phyloP scores from a whole-genome alignment of 2,113 vertebrate species.

The Raja brachyura region DNA sequence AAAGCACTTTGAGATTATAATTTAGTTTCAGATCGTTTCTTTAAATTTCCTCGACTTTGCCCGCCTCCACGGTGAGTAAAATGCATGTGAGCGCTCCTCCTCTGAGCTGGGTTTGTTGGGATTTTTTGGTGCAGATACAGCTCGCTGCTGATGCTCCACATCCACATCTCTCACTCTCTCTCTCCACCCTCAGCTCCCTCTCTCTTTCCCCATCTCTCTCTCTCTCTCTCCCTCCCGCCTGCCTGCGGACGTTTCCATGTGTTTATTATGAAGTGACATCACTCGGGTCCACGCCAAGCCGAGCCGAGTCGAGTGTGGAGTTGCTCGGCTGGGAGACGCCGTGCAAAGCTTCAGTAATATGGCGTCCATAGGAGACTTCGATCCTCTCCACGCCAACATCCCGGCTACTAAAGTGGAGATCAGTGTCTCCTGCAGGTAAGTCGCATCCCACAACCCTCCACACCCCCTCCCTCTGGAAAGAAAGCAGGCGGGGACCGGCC shows the following conservation, averaged over 20 bases:
- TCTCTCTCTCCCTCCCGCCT: no score
- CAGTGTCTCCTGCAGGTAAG: slow-evolving; percentile 90
- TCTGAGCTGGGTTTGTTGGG: slow-evolving; percentile 24
- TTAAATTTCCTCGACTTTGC: not conserved
- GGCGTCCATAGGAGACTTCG: slow-evolving; percentile 81
- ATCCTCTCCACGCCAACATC: slow-evolving; percentile 77
- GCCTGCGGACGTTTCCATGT: not conserved
- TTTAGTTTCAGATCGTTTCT: not conserved
- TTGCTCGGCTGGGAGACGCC: slow-evolving; percentile 41
- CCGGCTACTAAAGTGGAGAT: slow-evolving; percentile 93
- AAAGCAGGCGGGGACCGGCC: not conserved
- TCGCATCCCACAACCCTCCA: slow-evolving; percentile 12
- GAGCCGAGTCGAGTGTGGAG: not conserved
- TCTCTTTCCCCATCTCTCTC: no score
- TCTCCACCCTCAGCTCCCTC: not conserved
- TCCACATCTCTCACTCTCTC: no score
- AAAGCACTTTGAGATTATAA: not conserved
- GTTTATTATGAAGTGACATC: slow-evolving; percentile 36
- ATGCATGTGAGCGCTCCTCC: slow-evolving; percentile 10
- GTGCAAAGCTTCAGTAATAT: slow-evolving; percentile 64
- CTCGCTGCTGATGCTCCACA: not conserved
- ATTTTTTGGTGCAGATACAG: slow-evolving; percentile 16
- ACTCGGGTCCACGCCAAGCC: not conserved
- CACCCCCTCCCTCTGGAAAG: not conserved
- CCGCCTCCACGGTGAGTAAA: not conserved